Conservation (phyloP, 1,140 invertebrate species). For the Polypedilum pembai region DNA sequence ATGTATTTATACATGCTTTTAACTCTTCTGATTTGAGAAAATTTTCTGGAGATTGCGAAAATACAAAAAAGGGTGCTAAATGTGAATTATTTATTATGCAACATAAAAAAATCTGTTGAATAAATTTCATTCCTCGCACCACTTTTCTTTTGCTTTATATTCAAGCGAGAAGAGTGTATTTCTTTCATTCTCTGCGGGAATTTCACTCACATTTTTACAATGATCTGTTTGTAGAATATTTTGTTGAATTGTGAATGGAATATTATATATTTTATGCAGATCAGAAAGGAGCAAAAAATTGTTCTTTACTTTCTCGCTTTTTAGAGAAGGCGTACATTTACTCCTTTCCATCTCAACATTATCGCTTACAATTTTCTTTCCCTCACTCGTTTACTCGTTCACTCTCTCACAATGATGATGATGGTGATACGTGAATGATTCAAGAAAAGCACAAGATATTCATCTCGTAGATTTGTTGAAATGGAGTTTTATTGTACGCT, state of each 20-base stretch:
- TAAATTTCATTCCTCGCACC: slow-evolving; percentile 1
- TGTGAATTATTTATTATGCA: not conserved
- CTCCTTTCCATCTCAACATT: not conserved
- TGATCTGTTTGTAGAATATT: slow-evolving; percentile 20
- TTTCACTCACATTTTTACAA: not conserved
- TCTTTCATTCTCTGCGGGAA: not conserved
- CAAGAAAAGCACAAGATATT: not conserved
- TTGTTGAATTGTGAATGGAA: not conserved
- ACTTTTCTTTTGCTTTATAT: not conserved
- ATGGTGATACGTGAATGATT: not conserved
- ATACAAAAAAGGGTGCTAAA: slow-evolving; percentile 13
- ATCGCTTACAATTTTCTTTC: slow-evolving; percentile 12
- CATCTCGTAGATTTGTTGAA: too few species aligned
- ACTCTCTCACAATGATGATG: not conserved
- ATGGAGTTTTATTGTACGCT: not conserved
- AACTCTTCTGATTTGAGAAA: too few species aligned
- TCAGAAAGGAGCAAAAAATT: not conserved
- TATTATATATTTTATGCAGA: slow-evolving; percentile 14
- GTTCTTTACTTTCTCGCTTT: not conserved
- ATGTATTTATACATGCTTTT: too few species aligned
- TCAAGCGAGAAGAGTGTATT: not conserved
- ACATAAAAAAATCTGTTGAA: slow-evolving; percentile 26
- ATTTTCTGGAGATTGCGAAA: not conserved
- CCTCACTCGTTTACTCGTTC: not conserved
- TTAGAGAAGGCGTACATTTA: not conserved